Percentiles rank a stretch among this genome's conserved stretches.
phyloP scores from a whole-genome alignment of 2,888 invertebrate species.

The Apodemia mormo region DNA sequence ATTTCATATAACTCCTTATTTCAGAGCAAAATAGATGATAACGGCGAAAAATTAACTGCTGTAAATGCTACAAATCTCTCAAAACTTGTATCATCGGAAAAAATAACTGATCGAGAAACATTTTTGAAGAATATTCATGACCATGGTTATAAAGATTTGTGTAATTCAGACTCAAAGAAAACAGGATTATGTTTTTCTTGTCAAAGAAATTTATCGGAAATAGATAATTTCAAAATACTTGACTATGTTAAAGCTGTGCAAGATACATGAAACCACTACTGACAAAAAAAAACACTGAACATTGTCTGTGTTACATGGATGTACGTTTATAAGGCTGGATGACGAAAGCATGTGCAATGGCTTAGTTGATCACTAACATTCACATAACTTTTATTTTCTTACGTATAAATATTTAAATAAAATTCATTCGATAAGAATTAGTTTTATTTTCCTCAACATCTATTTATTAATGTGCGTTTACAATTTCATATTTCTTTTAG shows the following conservation, averaged over 20 bases:
- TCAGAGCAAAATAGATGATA: conserved; percentile 73
- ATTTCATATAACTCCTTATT: conserved; percentile 47
- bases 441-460: too few relatives aligned
- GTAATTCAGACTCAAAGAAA: neutral
- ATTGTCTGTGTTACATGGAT: too few relatives aligned
- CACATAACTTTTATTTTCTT: too few relatives aligned
- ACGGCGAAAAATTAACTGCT: conserved; percentile 70
- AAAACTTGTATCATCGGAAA: conserved; percentile 54
- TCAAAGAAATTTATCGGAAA: conserved; percentile 4
- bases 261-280: neutral
- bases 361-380: too few relatives aligned
- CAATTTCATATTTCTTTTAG: too few relatives aligned
- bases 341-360: too few relatives aligned
- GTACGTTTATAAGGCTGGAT: too few relatives aligned
- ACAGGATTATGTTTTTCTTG: neutral
- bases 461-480: too few relatives aligned
- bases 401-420: too few relatives aligned
- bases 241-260: neutral
- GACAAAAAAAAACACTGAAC: too few relatives aligned
- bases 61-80: conserved; percentile 84
- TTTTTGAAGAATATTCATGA: neutral
- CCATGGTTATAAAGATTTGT: neutral
- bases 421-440: too few relatives aligned
- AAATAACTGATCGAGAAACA: conserved; percentile 2
- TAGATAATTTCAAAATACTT: neutral